A percentile compares a stretch with the other conserved stretches of the same genome.
These are phyloP conservation scores for Bicyclus anynana DNA, from an alignment of 1,140 invertebrate species.

Conservation along the genomic window DNA sequence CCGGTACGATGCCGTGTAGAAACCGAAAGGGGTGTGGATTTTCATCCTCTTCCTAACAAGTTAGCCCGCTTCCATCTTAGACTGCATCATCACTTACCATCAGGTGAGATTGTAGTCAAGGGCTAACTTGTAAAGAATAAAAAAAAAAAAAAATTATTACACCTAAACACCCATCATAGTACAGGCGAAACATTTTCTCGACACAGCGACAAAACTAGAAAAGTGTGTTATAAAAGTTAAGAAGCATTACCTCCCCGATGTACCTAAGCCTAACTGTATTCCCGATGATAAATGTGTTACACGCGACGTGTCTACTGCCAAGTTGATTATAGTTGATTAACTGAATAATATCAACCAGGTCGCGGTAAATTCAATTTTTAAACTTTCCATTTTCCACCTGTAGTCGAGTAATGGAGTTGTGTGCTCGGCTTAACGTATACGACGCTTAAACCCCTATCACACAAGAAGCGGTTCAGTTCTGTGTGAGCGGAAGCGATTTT, in stretches of 20 bases:
- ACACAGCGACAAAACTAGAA: constrained; percentile 6
- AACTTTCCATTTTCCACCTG: constrained; percentile 21
- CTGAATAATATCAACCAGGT: constrained; percentile 44
- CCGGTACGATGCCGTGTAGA: no score
- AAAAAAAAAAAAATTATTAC: no score
- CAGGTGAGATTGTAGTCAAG: no score
- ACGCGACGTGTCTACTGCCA: constrained; percentile 37
- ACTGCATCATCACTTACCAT: no score
- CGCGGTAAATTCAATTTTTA: constrained; percentile 45
- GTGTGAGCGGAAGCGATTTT: not conserved
- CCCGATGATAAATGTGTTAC: constrained; percentile 32
- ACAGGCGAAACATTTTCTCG: not conserved
- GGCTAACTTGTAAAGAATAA: no score
- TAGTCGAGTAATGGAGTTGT: constrained; percentile 8
- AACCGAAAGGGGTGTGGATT: no score
- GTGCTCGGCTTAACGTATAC: constrained; percentile 3
- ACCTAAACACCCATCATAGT: no score
- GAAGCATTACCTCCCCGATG: constrained; percentile 12
- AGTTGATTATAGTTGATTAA: constrained; percentile 50
- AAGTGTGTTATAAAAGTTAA: constrained; percentile 18
- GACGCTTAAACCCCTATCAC: not conserved
- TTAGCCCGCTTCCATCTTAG: no score
- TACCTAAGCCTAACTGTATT: constrained; percentile 20
- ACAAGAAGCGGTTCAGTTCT: not conserved
- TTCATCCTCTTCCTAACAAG: no score